Evolutionary conservation across 2,888 invertebrate species (phyloP).

Genomic region (Congeria kusceri): DNA sequence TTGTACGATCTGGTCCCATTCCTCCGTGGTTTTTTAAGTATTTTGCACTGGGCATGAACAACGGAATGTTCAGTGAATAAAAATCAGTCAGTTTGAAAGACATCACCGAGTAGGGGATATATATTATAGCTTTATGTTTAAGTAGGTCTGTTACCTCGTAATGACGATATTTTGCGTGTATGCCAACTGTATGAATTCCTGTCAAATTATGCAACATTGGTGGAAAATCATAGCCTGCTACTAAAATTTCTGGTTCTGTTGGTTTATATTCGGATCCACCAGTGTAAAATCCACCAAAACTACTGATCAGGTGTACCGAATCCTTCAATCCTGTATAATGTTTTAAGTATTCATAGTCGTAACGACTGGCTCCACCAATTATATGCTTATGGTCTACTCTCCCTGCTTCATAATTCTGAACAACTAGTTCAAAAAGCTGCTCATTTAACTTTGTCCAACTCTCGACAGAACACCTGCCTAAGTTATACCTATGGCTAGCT

Average conservation of each 20-base stretch:
- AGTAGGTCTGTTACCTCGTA: neutral
- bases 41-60: slow-evolving; percentile 8
- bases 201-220: neutral
- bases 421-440: neutral
- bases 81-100: neutral
- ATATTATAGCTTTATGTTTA: slow-evolving; percentile 4
- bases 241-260: neutral
- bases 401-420: neutral
- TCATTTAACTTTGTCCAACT: neutral
- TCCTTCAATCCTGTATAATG: neutral
- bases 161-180: neutral
- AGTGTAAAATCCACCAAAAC: slow-evolving; percentile 1
- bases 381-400: neutral
- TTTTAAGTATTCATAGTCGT: slow-evolving; percentile 9
- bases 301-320: neutral
- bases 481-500: neutral
- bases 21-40: neutral
- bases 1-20: neutral
- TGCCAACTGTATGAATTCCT: neutral
- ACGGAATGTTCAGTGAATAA: slow-evolving; percentile 4
- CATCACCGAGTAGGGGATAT: slow-evolving; percentile 1
- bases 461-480: neutral
- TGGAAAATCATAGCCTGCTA: neutral
- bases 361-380: neutral
- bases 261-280: neutral